Percentiles rank a stretch among this genome's conserved stretches.
Conservation (phyloP, 2,888 invertebrate species). For the Minunthozetes semirufus region DNA sequence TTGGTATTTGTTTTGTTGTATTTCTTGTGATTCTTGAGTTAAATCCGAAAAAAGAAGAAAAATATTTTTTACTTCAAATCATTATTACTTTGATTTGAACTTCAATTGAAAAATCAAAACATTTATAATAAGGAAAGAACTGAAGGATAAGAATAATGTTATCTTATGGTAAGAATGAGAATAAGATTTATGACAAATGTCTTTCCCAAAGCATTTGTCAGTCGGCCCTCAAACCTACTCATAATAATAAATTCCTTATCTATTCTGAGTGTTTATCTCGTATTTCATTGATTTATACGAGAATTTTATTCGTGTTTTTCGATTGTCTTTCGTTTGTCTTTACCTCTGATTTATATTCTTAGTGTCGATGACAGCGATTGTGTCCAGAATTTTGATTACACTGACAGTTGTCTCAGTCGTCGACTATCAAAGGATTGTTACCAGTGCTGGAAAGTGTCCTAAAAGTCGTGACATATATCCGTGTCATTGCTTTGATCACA, state of each 20-base stretch:
- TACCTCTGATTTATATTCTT: neutral
- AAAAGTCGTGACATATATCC: neutral
- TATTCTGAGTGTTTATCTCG: neutral
- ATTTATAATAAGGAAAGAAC: neutral
- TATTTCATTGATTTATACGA: neutral
- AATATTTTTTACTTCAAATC: neutral
- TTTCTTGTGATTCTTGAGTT: neutral
- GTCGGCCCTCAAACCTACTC: neutral
- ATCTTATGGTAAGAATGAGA: neutral
- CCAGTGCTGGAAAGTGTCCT: conserved; percentile 28
- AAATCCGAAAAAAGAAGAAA: neutral
- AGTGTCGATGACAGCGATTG: neutral
- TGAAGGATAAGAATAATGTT: neutral
- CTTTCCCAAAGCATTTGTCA: neutral
- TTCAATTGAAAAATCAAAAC: neutral
- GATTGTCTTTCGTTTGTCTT: neutral
- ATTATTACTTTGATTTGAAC: neutral
- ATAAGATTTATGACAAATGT: neutral
- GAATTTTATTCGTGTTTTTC: neutral
- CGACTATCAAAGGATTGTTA: neutral
- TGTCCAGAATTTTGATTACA: conserved; percentile 3
- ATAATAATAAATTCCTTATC: neutral
- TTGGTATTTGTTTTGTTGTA: neutral
- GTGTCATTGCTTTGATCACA: conserved; percentile 27
- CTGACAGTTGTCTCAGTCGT: neutral